Base-by-base conservation (phyloP, 1,140 invertebrate genomes). In the Cecropterus lyciades region DNA sequence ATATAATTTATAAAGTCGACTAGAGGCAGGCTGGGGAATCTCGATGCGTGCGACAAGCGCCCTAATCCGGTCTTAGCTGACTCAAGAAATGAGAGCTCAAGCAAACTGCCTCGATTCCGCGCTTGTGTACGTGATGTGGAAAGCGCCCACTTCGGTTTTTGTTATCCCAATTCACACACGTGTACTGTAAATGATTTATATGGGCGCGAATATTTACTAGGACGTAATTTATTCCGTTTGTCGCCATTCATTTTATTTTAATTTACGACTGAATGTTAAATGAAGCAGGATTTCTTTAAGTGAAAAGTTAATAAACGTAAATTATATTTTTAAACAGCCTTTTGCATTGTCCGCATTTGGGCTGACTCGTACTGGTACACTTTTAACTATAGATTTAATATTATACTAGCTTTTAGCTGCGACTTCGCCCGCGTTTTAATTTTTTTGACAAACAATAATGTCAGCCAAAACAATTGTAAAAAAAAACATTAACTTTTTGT, bases 21-120 rank as follows among this genome's bases (percentile, higher is more conserved):
- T 60, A 42, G 72, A 57, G 66, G 55, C 77, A 70, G 67, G 53
- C 72, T 65, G 71, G 59, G 67, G 73, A 77, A 78, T 80, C 70
- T 79, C 67, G 72, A 84, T 84, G 77, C 79, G 83, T 87, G 75
- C 80, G 79, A 82, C 71, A 85, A 80, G 73, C 72, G 67, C 56
- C 72, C 75, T 86, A 87, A 87, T 89, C 84, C 80, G 62, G 70
- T 71, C 75, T 85, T 81, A 87, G 85, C 84, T 82, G 87, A 85
- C 73, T 82, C 80, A 65, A 82, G 81, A 81, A 87, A 83, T 77
- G 77, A 76, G 74, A 75, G 74, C 74, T 79, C 80, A 77, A 77
- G 77, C 77, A 81, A 78, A 78, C 75, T 79, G 76, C 70, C 82
- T 82, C 72, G 67, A 66, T 74, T 74, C 62, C 73, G 66, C 65